These are phyloP conservation scores for Dynastes maya DNA, from an alignment of 2,888 invertebrate species.

Conservation along the genomic window DNA sequence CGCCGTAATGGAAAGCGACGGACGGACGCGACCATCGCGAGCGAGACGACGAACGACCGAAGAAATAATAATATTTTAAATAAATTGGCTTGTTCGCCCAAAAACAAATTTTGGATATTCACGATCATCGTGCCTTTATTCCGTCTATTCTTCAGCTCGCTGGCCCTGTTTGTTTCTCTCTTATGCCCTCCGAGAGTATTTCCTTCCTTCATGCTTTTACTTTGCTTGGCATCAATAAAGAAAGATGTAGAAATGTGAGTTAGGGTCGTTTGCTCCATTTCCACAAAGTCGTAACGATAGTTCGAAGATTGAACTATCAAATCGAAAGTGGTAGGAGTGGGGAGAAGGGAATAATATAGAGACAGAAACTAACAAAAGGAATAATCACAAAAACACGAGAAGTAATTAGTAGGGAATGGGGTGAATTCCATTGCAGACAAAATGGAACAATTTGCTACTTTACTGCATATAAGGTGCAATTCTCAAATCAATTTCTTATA, in stretches of 20 bases:
- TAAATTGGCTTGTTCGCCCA: slow-evolving; percentile 35
- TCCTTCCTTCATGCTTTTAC: not conserved
- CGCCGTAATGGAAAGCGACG: slow-evolving; percentile 7
- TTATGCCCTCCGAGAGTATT: not conserved
- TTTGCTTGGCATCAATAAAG: no score
- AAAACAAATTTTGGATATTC: slow-evolving; percentile 42
- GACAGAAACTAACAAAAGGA: no score
- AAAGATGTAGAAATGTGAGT: no score
- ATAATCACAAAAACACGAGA: no score
- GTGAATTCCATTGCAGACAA: no score
- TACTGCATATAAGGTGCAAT: no score
- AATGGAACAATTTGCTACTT: no score
- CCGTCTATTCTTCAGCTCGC: slow-evolving; percentile 4
- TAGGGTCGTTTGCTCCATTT: not conserved
- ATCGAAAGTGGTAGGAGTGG: no score
- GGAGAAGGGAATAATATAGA: no score
- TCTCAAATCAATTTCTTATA: no score
- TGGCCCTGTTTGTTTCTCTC: not conserved
- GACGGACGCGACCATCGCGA: slow-evolving; percentile 1
- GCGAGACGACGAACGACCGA: slow-evolving; percentile 14
- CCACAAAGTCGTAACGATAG: not conserved
- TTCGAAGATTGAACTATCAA: not conserved
- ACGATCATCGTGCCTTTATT: slow-evolving; percentile 18
- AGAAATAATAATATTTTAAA: slow-evolving; percentile 46
- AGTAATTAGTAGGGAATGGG: no score